Base-by-base conservation (phyloP, 2,113 vertebrate species). In the Semnornis frantzii region DNA sequence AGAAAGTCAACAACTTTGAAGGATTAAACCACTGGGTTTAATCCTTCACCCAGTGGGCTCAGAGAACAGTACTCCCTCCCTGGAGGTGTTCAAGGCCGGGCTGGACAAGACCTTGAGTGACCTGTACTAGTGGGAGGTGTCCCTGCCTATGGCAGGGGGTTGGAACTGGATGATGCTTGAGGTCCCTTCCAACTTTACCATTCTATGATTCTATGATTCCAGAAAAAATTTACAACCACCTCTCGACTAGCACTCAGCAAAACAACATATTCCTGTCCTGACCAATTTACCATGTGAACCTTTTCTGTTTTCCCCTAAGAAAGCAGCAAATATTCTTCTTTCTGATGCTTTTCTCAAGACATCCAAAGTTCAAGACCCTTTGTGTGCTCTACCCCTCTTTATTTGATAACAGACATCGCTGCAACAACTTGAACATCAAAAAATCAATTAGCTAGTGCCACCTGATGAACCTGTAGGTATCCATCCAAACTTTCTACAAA, bases 221-320 rank as follows among this genome's bases (percentile, higher is more conserved):
- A 52, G 50, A 52, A 52, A 50, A 52, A 52, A 24, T 12, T 52
- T 24, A 46, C 50, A 52, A 31, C 8, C 65, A 57, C 13, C 6
- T 52, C 12, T 72, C 76, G 50, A 34, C 5, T 28, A 23, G 20
- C 12, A 10, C 37, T 82, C 37, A 77, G 25, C 60, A 66, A 55
- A 76, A 7, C 0, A 0, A 1, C 24, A 21, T 65, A 28, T n/a
- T 55, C 12, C 39, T 25, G 6, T 31, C 44, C 11, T 55, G 48
- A 50, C 21, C 21, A 30, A 30, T 28, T 75, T 76, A 55, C 46
- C 5, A 30, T 21, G 17, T 57, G 18, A 62, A 66, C 15, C 4
- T 0, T 34, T 44, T 11, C 48, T 50, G 21, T 14, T 16, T 33
- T 13, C 27, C 1, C 18, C 15, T 42, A 25, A 80, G 27, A 15